Percentiles rank a stretch among this genome's conserved stretches.
These are phyloP conservation scores for Mionectes macconnelli DNA, from an alignment of 2,113 vertebrate genomes.

Conservation along the genomic window DNA sequence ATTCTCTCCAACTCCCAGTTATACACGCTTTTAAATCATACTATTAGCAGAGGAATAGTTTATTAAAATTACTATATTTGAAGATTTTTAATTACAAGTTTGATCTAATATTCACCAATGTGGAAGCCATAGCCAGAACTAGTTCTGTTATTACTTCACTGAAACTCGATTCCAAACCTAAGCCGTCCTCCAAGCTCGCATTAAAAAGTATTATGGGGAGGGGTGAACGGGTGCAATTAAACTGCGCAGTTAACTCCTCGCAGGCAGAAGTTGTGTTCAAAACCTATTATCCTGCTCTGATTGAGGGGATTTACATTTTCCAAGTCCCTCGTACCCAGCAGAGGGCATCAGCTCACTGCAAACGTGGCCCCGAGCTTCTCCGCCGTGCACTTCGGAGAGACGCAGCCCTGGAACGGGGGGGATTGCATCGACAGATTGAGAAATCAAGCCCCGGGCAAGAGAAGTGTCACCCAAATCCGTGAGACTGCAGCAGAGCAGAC, in stretches of 20 bases:
- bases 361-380: background rate
- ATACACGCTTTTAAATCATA: background rate
- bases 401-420: rapidly evolving
- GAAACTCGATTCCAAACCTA: background rate
- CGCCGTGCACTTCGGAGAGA: no score
- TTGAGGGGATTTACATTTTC: rapidly evolving
- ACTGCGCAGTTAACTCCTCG: background rate
- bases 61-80: background rate
- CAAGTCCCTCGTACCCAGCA: slow-evolving; percentile 8
- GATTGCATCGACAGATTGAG: background rate
- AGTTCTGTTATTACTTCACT: background rate
- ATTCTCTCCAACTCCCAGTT: background rate
- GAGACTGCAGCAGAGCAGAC: background rate
- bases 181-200: background rate
- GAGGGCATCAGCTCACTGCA: slow-evolving; percentile 65
- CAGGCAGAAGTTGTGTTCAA: background rate
- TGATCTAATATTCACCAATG: background rate
- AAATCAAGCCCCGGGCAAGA: background rate
- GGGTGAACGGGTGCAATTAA: background rate
- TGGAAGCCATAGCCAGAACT: background rate
- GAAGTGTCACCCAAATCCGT: no score
- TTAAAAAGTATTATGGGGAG: background rate
- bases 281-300: background rate
- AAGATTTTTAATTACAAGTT: background rate
- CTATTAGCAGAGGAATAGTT: background rate